Percentiles rank a stretch among this genome's conserved stretches.
These are phyloP conservation scores for Ecliptopera silaceata DNA, from an alignment of 2,888 invertebrate genomes.

Conservation along the genomic window DNA sequence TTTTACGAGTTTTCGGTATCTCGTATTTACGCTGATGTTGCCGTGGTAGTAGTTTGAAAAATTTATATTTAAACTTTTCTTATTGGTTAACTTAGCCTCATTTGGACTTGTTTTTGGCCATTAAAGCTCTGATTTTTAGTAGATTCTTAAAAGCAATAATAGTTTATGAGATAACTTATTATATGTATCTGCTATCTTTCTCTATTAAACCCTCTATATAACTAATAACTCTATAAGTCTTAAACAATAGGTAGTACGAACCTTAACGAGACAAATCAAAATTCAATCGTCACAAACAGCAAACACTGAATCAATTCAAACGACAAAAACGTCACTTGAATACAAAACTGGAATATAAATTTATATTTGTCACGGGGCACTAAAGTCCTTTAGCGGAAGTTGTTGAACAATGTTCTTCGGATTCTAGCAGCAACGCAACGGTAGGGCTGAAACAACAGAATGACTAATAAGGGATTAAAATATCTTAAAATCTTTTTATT, in stretches of 20 bases:
- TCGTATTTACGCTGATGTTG: slow-evolving; percentile 21
- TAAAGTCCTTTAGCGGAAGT: slow-evolving; percentile 44
- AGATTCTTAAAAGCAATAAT: background rate
- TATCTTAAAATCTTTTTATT: slow-evolving; percentile 60
- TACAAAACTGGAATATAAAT: slow-evolving; percentile 32
- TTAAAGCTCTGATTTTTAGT: background rate
- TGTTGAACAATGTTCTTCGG: slow-evolving; percentile 43
- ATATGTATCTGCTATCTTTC: background rate
- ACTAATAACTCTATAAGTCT: too few species aligned
- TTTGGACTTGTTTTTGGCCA: background rate
- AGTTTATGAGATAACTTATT: background rate
- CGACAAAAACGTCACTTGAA: slow-evolving; percentile 33
- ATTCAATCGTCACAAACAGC: slow-evolving; percentile 10
- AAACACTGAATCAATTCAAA: slow-evolving; percentile 38
- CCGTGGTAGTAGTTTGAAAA: slow-evolving; percentile 16
- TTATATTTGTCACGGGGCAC: slow-evolving; percentile 40
- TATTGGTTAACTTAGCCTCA: background rate
- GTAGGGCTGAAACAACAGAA: slow-evolving; percentile 47
- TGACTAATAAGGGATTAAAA: slow-evolving; percentile 58
- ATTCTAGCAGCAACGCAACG: slow-evolving; percentile 31
- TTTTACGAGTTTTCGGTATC: slow-evolving; percentile 28
- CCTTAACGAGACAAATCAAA: slow-evolving; percentile 11
- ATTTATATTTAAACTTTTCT: slow-evolving; percentile 15
- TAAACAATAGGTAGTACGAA: background rate
- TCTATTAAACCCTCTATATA: background rate